Evolutionary conservation across 1,140 invertebrate genomes (phyloP).

Genomic region (Trinorchestia longiramus): DNA sequence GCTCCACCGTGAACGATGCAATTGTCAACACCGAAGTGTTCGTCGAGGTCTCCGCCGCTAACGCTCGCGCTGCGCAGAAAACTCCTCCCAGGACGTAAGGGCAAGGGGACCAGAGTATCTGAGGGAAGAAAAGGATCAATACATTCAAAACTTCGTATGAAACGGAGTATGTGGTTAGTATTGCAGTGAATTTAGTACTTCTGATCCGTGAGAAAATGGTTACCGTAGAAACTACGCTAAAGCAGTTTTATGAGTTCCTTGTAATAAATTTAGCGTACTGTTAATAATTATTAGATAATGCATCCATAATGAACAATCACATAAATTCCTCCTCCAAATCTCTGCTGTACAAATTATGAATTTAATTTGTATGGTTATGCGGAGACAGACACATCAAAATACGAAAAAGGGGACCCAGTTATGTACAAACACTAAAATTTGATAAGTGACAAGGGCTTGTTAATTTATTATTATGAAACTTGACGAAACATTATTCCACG

Average conservation of each 20-base stretch:
- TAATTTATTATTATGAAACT: neutral
- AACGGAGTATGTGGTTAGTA: too few species aligned
- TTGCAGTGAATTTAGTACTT: too few species aligned
- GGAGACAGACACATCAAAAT: neutral
- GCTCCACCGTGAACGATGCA: slow-evolving; percentile 92
- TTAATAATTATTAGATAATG: neutral
- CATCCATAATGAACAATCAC: neutral
- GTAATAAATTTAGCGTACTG: neutral
- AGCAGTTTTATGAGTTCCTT: neutral
- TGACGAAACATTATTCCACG: neutral
- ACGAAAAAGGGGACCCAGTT: neutral
- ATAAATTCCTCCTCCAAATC: neutral
- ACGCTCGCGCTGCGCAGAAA: slow-evolving; percentile 86
- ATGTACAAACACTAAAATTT: neutral
- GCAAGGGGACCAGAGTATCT: slow-evolving; percentile 85
- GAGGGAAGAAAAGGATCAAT: neutral
- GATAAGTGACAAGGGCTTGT: neutral
- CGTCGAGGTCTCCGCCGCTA: slow-evolving; percentile 89
- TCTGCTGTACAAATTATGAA: neutral
- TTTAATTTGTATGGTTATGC: neutral
- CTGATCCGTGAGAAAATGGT: too few species aligned
- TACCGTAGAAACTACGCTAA: neutral
- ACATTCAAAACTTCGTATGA: neutral
- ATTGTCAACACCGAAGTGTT: slow-evolving; percentile 95
- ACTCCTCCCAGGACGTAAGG: slow-evolving; percentile 88